phyloP scores from a whole-genome alignment of 2,888 invertebrate species.

The Stictocephala bisonia region DNA sequence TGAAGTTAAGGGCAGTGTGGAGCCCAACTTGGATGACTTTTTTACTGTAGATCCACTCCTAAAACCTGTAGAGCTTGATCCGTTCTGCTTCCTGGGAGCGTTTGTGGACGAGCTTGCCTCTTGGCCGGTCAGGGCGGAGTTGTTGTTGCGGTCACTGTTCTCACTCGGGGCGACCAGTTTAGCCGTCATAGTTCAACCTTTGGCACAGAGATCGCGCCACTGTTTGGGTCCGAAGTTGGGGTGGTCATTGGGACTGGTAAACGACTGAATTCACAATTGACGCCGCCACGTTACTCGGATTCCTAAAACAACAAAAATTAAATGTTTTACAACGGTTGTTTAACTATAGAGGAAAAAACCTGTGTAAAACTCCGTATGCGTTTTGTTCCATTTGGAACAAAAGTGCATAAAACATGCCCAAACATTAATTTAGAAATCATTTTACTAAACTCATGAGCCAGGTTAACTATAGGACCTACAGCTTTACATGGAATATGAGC shows the following conservation, averaged over 20 bases:
- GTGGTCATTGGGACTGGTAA: slow-evolving; percentile 39
- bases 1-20: slow-evolving; percentile 12
- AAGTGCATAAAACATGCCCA: too few species aligned
- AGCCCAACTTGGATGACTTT: slow-evolving; percentile 37
- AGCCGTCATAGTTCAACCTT: slow-evolving; percentile 43
- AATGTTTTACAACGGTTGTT: too few species aligned
- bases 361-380: too few species aligned
- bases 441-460: too few species aligned
- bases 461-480: too few species aligned
- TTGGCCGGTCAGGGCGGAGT: slow-evolving; percentile 26
- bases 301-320: too few species aligned
- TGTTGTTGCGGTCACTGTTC: slow-evolving; percentile 49
- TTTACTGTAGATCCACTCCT: slow-evolving; percentile 17
- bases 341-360: too few species aligned
- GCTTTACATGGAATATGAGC: too few species aligned
- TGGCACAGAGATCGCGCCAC: slow-evolving; percentile 22
- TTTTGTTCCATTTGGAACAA: too few species aligned
- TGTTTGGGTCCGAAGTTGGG: too few species aligned
- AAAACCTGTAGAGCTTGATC: slow-evolving; percentile 7
- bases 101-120: slow-evolving; percentile 23
- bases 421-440: too few species aligned
- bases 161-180: slow-evolving; percentile 40
- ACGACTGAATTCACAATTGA: slow-evolving; percentile 39
- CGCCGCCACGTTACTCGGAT: background rate
- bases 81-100: background rate